Percentiles rank a stretch among this genome's conserved stretches.
Conservation (phyloP, 2,113 vertebrate genomes). For the Seriola dumerili region DNA sequence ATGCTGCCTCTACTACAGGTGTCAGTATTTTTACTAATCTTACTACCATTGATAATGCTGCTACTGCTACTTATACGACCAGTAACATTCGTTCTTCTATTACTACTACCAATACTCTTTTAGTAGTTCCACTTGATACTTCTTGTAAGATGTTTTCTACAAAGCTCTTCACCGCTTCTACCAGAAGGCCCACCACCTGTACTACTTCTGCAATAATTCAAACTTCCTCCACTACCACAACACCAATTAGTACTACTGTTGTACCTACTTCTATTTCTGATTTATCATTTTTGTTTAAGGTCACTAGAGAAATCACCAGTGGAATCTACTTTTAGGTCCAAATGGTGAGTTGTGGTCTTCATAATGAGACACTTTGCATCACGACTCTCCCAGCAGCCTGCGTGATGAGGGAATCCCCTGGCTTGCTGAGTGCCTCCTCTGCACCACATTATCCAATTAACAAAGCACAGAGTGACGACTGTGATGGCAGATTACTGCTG, state of each 20-base stretch:
- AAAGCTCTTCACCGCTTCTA: too few species aligned
- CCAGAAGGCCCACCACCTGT: too few species aligned
- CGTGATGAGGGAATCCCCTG: conserved; percentile 74
- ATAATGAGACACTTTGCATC: conserved; percentile 35
- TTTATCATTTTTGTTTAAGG: neutral
- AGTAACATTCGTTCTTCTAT: too few species aligned
- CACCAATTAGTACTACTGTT: neutral
- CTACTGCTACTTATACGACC: too few species aligned
- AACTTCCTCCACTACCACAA: neutral
- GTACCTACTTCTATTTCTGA: neutral
- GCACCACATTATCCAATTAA: conserved; percentile 78
- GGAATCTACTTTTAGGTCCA: neutral
- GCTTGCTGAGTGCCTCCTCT: conserved; percentile 68
- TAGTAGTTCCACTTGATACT: too few species aligned
- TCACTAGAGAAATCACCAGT: neutral
- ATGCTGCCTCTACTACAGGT: too few species aligned
- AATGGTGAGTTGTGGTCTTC: neutral
- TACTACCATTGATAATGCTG: too few species aligned
- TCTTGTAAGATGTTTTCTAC: too few species aligned
- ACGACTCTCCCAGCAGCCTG: conserved; percentile 43
- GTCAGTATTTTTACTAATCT: too few species aligned
- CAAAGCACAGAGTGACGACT: conserved; percentile 57
- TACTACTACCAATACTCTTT: too few species aligned
- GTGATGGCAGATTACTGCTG: conserved; percentile 71
- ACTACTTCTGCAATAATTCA: neutral